Conservation (phyloP, 2,113 vertebrate species). For the Tragelaphus scriptus region DNA sequence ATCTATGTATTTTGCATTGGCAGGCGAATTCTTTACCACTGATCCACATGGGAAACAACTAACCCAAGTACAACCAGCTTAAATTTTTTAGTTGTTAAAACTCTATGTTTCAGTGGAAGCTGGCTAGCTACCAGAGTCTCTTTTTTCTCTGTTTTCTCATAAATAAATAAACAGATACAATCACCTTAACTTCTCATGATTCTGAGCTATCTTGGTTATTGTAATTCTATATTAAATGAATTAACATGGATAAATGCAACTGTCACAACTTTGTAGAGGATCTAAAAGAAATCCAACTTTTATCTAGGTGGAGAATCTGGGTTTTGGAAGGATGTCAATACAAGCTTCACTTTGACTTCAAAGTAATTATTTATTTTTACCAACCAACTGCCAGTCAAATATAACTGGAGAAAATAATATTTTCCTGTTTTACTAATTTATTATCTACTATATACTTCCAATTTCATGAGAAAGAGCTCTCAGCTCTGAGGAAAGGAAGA, state of each 20-base stretch:
- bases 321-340: not conserved
- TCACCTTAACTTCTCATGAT: not conserved
- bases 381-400: not conserved
- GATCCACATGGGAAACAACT: not conserved
- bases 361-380: not conserved
- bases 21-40: not conserved
- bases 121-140: not conserved
- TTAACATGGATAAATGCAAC: not conserved
- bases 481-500: not conserved
- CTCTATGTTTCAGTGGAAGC: not conserved
- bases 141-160: not conserved
- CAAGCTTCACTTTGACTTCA: not conserved
- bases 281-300: not conserved
- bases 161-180: not conserved
- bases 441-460: conserved; percentile 6
- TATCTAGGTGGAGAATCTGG: not conserved
- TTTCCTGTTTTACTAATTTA: not conserved
- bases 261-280: not conserved
- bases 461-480: not conserved
- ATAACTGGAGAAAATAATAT: not conserved
- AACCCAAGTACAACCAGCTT: not conserved
- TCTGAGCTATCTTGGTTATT: not conserved
- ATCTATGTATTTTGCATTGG: not conserved
- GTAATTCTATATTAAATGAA: not conserved
- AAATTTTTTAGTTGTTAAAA: not conserved